Conservation (phyloP, 2,888 invertebrate genomes). For the Malacosoma neustria region DNA sequence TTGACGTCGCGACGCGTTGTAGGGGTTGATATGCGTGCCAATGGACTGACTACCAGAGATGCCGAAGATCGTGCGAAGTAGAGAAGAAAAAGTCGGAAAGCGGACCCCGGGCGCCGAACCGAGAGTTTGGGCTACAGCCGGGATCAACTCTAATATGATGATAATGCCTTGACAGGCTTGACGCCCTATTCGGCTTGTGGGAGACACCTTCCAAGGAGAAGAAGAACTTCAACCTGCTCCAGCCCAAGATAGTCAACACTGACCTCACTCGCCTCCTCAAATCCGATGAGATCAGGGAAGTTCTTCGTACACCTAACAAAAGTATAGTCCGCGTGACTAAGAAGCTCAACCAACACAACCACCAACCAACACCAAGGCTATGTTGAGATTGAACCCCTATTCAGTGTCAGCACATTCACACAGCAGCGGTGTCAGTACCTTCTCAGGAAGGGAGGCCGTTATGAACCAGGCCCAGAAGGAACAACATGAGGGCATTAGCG, state of each 20-base stretch:
- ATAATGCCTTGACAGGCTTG: too few relatives aligned
- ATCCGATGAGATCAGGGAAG: constrained; percentile 96
- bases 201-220: constrained; percentile 85
- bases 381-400: constrained; percentile 95
- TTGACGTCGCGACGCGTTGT: too few relatives aligned
- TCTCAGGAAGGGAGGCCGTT: constrained; percentile 89
- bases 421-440: too few relatives aligned
- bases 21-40: too few relatives aligned
- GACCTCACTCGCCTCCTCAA: constrained; percentile 94
- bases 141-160: too few relatives aligned
- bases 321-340: constrained; percentile 84
- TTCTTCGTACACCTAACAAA: constrained; percentile 89
- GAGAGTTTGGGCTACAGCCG: too few relatives aligned
- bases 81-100: too few relatives aligned
- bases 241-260: constrained; percentile 98
- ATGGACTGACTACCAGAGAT: too few relatives aligned
- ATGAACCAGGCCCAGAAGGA: constrained; percentile 80
- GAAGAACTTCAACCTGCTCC: constrained; percentile 94
- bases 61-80: too few relatives aligned
- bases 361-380: constrained; percentile 89
- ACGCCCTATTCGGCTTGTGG: constrained; percentile 97
- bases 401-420: too few relatives aligned
- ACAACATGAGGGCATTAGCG: constrained; percentile 71
- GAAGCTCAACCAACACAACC: constrained; percentile 98
- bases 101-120: too few relatives aligned